A percentile compares a stretch with the other conserved stretches of the same genome.
Conservation (phyloP, 2,888 invertebrate genomes). For the Amiota mariae region DNA sequence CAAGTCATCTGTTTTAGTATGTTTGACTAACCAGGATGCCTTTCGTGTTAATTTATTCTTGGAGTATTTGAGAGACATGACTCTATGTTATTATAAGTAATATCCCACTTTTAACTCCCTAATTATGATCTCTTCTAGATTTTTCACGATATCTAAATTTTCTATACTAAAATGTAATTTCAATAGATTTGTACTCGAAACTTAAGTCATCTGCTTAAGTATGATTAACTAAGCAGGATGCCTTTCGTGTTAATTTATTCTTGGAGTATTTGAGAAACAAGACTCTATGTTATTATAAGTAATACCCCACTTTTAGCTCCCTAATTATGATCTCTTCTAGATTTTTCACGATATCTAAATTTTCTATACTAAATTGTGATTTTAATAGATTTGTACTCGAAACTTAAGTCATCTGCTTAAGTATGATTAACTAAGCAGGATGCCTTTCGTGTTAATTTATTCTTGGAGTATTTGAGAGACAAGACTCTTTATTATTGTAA, state of each 20-base stretch:
- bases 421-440: conserved; percentile 43
- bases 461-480: conserved; percentile 36
- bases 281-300: background rate
- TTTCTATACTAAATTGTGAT: background rate
- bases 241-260: conserved; percentile 37
- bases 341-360: too few relatives aligned
- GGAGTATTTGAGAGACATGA: conserved; percentile 50
- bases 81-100: background rate
- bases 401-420: conserved; percentile 38
- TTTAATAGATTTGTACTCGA: conserved; percentile 20
- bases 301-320: conserved; percentile 42
- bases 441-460: conserved; percentile 43
- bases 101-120: conserved; percentile 40
- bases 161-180: background rate
- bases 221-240: conserved; percentile 42
- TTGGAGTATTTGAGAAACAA: conserved; percentile 41
- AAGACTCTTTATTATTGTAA: background rate
- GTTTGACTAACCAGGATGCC: conserved; percentile 46
- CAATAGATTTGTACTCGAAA: conserved; percentile 32
- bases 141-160: too few relatives aligned
- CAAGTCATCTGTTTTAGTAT: conserved; percentile 49
- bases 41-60: conserved; percentile 37
- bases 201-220: conserved; percentile 47
- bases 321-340: background rate
- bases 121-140: background rate